Percentiles rank a stretch among this genome's conserved stretches.
phyloP scores from a whole-genome alignment of 2,797 vertebrate genomes.

The Trichosurus vulpecula region DNA sequence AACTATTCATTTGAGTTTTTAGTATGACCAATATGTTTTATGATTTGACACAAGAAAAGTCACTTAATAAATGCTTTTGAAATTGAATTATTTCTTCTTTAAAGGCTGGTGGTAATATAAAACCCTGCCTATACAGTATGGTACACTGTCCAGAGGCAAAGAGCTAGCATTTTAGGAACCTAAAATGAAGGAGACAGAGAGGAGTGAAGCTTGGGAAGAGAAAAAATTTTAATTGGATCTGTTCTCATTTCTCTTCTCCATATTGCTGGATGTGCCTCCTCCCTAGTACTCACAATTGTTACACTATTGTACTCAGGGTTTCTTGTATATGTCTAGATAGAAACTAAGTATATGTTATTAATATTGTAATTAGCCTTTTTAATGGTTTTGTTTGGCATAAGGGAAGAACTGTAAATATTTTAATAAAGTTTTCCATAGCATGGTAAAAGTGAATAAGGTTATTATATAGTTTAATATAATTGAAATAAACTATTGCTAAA shows the following conservation, averaged over 20 bases:
- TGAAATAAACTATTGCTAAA: constrained; percentile 63
- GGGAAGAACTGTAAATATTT: constrained; percentile 77
- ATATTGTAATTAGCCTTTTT: constrained; percentile 77
- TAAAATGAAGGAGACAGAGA: constrained; percentile 50
- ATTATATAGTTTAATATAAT: constrained; percentile 60
- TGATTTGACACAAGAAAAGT: neutral
- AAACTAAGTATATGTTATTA: constrained; percentile 79
- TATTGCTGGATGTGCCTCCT: constrained; percentile 56
- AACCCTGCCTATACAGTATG: neutral
- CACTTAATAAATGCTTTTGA: neutral
- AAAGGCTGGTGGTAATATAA: neutral
- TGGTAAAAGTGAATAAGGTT: constrained; percentile 74
- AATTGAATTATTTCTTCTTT: neutral
- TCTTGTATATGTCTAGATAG: constrained; percentile 75
- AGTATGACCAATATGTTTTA: neutral
- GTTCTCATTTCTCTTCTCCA: constrained; percentile 62
- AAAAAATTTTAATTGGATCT: constrained; percentile 67
- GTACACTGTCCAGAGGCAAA: constrained; percentile 53
- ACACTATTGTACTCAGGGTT: constrained; percentile 62
- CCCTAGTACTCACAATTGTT: constrained; percentile 73
- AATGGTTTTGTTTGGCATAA: constrained; percentile 76
- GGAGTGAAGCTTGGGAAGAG: constrained; percentile 24
- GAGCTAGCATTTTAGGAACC: constrained; percentile 65
- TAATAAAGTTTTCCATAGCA: constrained; percentile 72
- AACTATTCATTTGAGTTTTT: neutral